phyloP scores from a whole-genome alignment of 1,140 invertebrate genomes.

The Plectrocnemia conspersa region DNA sequence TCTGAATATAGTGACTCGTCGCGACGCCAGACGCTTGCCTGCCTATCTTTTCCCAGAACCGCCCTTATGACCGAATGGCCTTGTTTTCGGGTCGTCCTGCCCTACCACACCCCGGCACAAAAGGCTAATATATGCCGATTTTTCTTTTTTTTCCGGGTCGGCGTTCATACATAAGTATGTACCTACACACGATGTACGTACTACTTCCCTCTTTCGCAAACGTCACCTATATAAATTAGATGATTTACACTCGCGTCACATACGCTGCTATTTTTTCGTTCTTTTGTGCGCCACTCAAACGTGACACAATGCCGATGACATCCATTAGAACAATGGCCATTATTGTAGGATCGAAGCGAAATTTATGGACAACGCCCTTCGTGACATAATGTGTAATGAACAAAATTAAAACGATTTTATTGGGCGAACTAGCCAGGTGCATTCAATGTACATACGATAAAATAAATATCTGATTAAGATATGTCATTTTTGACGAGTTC shows the following conservation, averaged over 20 bases:
- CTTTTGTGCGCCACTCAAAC: conserved; percentile 18
- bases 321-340: neutral
- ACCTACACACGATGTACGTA: neutral
- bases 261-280: conserved; percentile 4
- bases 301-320: conserved; percentile 10
- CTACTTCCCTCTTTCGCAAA: neutral
- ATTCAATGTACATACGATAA: too few species aligned
- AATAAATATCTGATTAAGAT: too few species aligned
- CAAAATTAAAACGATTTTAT: too few species aligned
- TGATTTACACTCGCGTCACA: conserved; percentile 26
- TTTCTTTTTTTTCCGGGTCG: conserved; percentile 1
- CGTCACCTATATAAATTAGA: conserved; percentile 25
- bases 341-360: neutral
- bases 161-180: too few species aligned
- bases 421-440: too few species aligned
- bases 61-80: conserved; percentile 9
- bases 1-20: too few species aligned
- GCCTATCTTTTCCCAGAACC: neutral
- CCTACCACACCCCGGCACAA: conserved; percentile 10
- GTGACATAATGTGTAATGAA: too few species aligned
- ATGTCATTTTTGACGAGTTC: too few species aligned
- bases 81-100: too few species aligned
- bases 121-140: conserved; percentile 22
- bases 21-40: neutral
- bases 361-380: too few species aligned